These are phyloP conservation scores for Drosophila atripex DNA, from an alignment of 2,888 invertebrate genomes.

Conservation along the genomic window DNA sequence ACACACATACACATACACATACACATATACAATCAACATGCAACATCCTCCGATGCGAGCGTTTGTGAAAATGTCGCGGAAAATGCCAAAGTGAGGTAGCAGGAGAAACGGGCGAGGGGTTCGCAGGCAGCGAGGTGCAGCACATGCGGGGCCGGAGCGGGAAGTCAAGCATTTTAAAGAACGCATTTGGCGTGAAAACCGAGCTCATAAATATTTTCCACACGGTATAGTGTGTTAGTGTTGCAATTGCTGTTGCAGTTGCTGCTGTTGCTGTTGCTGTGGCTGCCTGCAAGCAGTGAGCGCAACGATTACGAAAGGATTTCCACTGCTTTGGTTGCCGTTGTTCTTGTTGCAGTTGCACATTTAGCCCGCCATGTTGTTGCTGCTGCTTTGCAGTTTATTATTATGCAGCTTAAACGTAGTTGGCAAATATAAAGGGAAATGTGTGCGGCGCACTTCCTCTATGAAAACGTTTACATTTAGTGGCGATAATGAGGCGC, in stretches of 20 bases:
- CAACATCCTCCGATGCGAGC: constrained; percentile 52
- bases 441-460: constrained; percentile 25
- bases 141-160: neutral
- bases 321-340: constrained; percentile 65
- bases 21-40: constrained; percentile 28
- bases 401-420: constrained; percentile 54
- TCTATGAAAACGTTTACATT: constrained; percentile 40
- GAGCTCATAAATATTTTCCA: constrained; percentile 75
- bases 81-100: constrained; percentile 37
- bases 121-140: neutral
- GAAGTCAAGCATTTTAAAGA: constrained; percentile 50
- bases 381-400: constrained; percentile 49
- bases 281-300: constrained; percentile 56
- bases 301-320: constrained; percentile 67
- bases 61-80: constrained; percentile 49
- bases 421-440: constrained; percentile 30
- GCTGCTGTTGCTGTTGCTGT: constrained; percentile 10
- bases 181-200: constrained; percentile 74
- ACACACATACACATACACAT: too few relatives aligned
- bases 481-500: constrained; percentile 36
- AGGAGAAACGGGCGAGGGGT: constrained; percentile 8
- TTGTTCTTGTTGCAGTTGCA: constrained; percentile 36
- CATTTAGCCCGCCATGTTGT: constrained; percentile 38
- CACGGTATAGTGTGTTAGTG: constrained; percentile 57
- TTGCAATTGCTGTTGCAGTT: constrained; percentile 21